A percentile compares a stretch with the other conserved stretches of the same genome.
Conservation (phyloP, 2,888 invertebrate genomes). For the Peribatodes rhomboidaria region DNA sequence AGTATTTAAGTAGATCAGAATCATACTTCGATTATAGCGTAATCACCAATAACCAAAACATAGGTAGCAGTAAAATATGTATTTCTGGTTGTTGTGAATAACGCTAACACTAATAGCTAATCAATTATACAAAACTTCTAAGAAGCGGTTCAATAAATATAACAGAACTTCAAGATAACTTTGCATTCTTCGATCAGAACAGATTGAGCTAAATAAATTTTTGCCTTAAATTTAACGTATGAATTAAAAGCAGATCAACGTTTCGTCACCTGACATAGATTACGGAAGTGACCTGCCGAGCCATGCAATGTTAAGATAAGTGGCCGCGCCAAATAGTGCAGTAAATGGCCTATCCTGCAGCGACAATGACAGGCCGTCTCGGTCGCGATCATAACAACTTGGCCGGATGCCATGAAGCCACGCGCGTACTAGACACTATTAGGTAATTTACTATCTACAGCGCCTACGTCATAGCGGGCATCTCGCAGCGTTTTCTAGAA, state of each 20-base stretch:
- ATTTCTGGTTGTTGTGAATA: background rate
- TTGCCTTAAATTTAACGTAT: background rate
- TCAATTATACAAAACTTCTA: background rate
- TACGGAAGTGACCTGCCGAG: slow-evolving; percentile 58
- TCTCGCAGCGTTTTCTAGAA: slow-evolving; percentile 52
- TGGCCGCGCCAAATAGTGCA: slow-evolving; percentile 55
- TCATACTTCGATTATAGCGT: background rate
- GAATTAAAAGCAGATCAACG: background rate
- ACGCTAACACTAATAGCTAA: too few species aligned
- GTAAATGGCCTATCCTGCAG: slow-evolving; percentile 55
- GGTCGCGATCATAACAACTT: slow-evolving; percentile 48
- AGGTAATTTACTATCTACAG: slow-evolving; percentile 23
- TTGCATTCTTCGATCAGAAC: background rate
- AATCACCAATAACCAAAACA: background rate
- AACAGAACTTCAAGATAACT: slow-evolving; percentile 2
- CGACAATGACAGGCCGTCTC: slow-evolving; percentile 72
- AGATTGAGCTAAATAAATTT: background rate
- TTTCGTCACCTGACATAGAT: slow-evolving; percentile 18
- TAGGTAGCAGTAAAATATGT: slow-evolving; percentile 6
- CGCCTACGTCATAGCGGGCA: slow-evolving; percentile 41
- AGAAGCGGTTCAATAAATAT: slow-evolving; percentile 1
- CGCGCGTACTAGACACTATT: slow-evolving; percentile 52
- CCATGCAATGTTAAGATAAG: slow-evolving; percentile 48
- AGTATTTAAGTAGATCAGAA: slow-evolving; percentile 18
- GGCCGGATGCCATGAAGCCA: slow-evolving; percentile 68